Base-by-base conservation (phyloP, 2,797 vertebrate species). In the Iguana delicatissima region DNA sequence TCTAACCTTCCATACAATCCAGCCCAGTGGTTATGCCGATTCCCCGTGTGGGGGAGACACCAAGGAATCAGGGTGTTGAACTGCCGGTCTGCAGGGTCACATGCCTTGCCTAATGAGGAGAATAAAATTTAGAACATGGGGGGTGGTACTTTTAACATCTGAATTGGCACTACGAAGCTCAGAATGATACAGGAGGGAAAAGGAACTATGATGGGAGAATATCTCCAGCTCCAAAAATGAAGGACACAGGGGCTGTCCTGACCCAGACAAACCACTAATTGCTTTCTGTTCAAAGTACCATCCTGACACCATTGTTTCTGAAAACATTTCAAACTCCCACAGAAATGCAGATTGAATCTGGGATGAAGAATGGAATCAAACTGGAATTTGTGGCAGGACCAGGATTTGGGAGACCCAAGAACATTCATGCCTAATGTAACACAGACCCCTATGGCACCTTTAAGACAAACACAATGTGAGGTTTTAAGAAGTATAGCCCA, bases 11-110 rank as follows among this genome's bases (percentile, higher is more conserved):
- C 99, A 0, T 99, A 99, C 6, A 99, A 98, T 32, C 99, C 99
- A 0, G 99, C 99, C 99, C 99, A 99, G 96, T 99, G 99, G 95
- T 99, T 99, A 97, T 99, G 98, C n/a, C 98, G 97, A 97, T 99
- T 99, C 0, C 99, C 99, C 0, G 99, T 99, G 96, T 99, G 99
- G 6, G 99, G 99, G 92, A 99, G 95, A 96, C 99, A 99, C 99
- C 99, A 99, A 0, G 99, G 99, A 94, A 99, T 98, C 84, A 99
- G 97, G 0, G 99, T 99, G 97, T 98, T 99, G 94, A 99, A 99
- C 93, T 99, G 99, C 67, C 98, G 94, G 96, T 99, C 98, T 0
- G 98, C 97, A 0, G 99, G 96, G 91, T 99, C 99, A 3, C 99
- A 99, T 0, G 98, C 96, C 35, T 97, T 98, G 80, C 98, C 99